Evolutionary conservation across 2,888 invertebrate species (phyloP).

Genomic region (Metellina segmentata): DNA sequence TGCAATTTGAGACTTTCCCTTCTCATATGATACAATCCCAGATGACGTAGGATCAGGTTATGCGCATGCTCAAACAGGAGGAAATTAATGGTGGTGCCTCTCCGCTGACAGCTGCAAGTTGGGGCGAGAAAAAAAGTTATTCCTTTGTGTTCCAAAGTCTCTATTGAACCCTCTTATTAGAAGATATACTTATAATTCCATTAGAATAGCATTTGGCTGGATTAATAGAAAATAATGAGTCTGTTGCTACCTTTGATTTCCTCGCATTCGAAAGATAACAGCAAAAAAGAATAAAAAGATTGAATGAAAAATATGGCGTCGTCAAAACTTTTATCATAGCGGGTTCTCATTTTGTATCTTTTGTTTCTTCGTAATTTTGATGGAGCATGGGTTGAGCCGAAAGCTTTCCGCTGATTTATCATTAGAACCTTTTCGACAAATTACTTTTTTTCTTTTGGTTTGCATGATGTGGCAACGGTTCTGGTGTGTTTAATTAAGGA

Average conservation of each 20-base stretch:
- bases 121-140: constrained; percentile 37
- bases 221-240: constrained; percentile 70
- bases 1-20: background rate
- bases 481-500: constrained; percentile 36
- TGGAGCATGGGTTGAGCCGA: constrained; percentile 4
- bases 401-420: constrained; percentile 12
- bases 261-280: constrained; percentile 19
- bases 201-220: constrained; percentile 66
- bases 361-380: constrained; percentile 22
- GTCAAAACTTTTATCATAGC: constrained; percentile 23
- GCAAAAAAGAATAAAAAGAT: constrained; percentile 17
- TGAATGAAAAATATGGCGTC: constrained; percentile 17
- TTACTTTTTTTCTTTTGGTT: constrained; percentile 12
- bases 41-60: constrained; percentile 17
- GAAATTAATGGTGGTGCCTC: constrained; percentile 51
- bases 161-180: constrained; percentile 61
- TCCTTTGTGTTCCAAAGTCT: constrained; percentile 27
- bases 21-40: background rate
- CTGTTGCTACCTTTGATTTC: constrained; percentile 62
- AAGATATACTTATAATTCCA: constrained; percentile 71
- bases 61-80: constrained; percentile 32
- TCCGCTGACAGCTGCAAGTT: constrained; percentile 63
- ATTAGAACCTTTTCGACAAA: constrained; percentile 18
- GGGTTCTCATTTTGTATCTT: background rate
- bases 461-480: constrained; percentile 13